Base-by-base conservation (phyloP, 1,140 invertebrate genomes). In the Nymphalis io region DNA sequence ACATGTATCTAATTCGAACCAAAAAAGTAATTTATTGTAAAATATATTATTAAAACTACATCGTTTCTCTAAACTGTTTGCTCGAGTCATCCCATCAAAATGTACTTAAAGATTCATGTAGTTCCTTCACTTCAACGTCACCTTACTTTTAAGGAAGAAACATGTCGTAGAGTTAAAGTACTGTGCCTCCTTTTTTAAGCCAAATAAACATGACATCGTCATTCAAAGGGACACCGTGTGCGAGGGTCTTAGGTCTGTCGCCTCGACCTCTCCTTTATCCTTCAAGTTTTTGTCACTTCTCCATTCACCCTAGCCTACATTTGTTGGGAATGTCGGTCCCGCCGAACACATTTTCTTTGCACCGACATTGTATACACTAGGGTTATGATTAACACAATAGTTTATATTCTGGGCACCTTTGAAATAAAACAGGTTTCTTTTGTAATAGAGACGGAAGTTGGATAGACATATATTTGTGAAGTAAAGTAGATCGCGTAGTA, bases 171-270 rank as follows among this genome's bases (percentile, higher is more conserved):
- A 76, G 80, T 79, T 76, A 87, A 83, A 80, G 70, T 80, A 78
- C 68, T 81, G 63, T 61, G 67, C 70, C 75, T 77, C 75, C 76
- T 79, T 83, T 85, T 83, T 80, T 82, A 83, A 87, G 73, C 79
- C 79, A 88, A 88, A 89, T 89, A 88, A 87, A 89, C 85, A 87
- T 83, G 86, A 87, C 83, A 83, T 83, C 81, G 80, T 85, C 85
- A 85, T 90, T 89, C 80, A 88, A 74, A 69, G 74, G 67, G 70
- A 75, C 72, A 74, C 77, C 78, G 76, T 78, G 72, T 63, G 61
- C 68, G 70, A 69, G 71, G 75, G 75, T 79, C 80, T 80, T 70
- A 79, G 81, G 81, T 80, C 78, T 77, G 73, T 79, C 80, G 73
- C 64, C 78, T 74, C 80, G 81, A 80, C 84, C 76, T 83, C 69